phyloP scores from a whole-genome alignment of 1,140 invertebrate genomes.

The Sogatella furcifera region DNA sequence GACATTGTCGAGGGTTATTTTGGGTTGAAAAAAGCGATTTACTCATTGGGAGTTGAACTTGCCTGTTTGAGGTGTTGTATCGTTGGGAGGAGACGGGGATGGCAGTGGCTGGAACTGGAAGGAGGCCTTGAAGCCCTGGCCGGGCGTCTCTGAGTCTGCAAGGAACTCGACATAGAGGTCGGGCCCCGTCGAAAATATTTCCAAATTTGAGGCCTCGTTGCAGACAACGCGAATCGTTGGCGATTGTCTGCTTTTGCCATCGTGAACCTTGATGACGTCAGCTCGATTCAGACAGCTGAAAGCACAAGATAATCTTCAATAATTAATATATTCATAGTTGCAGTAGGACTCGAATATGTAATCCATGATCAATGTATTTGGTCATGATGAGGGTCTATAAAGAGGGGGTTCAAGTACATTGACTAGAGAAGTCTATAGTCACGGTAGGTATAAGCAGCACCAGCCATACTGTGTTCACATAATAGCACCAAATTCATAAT shows the following conservation, averaged over 20 bases:
- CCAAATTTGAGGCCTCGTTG: conserved; percentile 60
- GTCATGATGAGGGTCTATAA: too few relatives aligned
- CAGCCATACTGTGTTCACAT: too few relatives aligned
- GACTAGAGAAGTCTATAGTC: too few relatives aligned
- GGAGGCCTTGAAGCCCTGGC: conserved; percentile 74
- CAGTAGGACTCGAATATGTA: too few relatives aligned
- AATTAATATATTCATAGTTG: background rate
- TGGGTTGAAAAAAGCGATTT: background rate
- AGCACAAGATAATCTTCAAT: conserved; percentile 29
- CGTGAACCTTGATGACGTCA: conserved; percentile 69
- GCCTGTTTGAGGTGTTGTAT: conserved; percentile 34
- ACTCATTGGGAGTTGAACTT: conserved; percentile 23
- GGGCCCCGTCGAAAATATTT: conserved; percentile 67
- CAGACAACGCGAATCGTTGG: conserved; percentile 70
- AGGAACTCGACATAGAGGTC: conserved; percentile 73
- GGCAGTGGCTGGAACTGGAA: conserved; percentile 58
- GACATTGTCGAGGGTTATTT: background rate
- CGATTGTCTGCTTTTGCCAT: conserved; percentile 50
- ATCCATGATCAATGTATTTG: background rate
- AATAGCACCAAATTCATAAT: too few relatives aligned
- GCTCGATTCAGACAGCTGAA: conserved; percentile 67
- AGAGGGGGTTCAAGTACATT: too few relatives aligned
- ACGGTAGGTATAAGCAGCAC: too few relatives aligned
- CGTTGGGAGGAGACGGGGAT: conserved; percentile 15
- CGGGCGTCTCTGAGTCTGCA: conserved; percentile 65